A percentile compares a stretch with the other conserved stretches of the same genome.
These are phyloP conservation scores for Solenopsis fugax DNA, from an alignment of 1,140 invertebrate species.

Conservation along the genomic window DNA sequence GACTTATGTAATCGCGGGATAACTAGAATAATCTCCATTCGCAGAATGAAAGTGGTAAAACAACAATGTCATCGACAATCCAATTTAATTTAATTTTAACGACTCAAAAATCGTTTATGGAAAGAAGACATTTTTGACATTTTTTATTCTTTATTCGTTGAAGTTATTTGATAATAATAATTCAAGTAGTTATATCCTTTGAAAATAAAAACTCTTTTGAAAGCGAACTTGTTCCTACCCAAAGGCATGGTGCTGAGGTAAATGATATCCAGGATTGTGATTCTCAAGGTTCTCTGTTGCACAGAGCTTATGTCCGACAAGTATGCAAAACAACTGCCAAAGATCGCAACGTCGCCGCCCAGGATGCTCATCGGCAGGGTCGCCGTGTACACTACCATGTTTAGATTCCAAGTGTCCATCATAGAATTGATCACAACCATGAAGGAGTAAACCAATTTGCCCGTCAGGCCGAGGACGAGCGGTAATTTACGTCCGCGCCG, in stretches of 20 bases:
- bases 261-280: constrained; percentile 91
- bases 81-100: not conserved
- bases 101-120: not conserved
- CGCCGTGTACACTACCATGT: constrained; percentile 91
- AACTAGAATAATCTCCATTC: not conserved
- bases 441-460: constrained; percentile 91
- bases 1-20: not conserved
- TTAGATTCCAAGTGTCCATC: constrained; percentile 90
- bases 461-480: constrained; percentile 89
- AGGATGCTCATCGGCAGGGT: constrained; percentile 91
- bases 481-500: constrained; percentile 90
- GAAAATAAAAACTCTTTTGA: not conserved
- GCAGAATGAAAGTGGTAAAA: not conserved
- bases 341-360: constrained; percentile 92
- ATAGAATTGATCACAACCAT: constrained; percentile 91
- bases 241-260: constrained; percentile 92
- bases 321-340: constrained; percentile 91
- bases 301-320: constrained; percentile 90
- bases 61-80: not conserved
- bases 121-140: not conserved
- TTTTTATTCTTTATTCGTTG: not conserved
- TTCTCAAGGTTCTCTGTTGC: constrained; percentile 89
- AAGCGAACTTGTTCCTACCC: constrained; percentile 82
- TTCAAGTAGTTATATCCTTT: not conserved
- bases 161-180: not conserved